Evolutionary conservation across 2,888 invertebrate species (phyloP), one percentile per base, ranked within the genome.

Genomic region (Anthoptus insignis): DNA sequence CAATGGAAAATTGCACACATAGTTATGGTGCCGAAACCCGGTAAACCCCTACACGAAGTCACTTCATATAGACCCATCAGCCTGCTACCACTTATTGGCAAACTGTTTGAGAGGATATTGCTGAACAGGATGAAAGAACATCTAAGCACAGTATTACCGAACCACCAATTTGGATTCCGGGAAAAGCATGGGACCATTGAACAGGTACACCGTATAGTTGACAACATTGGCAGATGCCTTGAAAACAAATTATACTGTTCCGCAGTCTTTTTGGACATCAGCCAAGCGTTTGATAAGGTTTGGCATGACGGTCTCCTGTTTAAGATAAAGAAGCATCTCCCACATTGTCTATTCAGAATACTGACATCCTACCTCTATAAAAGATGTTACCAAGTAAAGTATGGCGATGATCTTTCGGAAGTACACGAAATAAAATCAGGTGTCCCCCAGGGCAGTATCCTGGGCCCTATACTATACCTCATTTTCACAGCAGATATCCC

Each of bases 101-200:
- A 63, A 47, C 47, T 63, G 1, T 16, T 61, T 1, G 53, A 61
- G 14, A 53, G 19, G 13, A 53, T 61, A 4, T 1, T 61, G 3
- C 32, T 59, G 14, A 39, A 39, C 22, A 54, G 56, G 21, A 29
- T 42, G 53, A n/a, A 13, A 19, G 6, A 16, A 22, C 24, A 24
- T 3, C 50, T 24, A 24, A 50, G 4, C 24, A 50, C 16, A 50
- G 13, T 19, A 49, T 65, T 7, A n/a, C 65, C 66, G n/a, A 27
- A 22, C 3, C 66, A 70, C 14, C 66, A 70, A 57, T 70, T 70
- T 56, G 67, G 71, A 4, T 71, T 71, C n/a, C 24, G 67, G 3
- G 45, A 58, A 22, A 24, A 32, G 3, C 66, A 69, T 9, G 64
- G 64, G 2, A 71, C 71, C 1, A 52, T 60, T 9, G 68, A 70